A percentile compares a stretch with the other conserved stretches of the same genome.
phyloP scores from a whole-genome alignment of 2,888 invertebrate species.

The Monochamus alternatus region DNA sequence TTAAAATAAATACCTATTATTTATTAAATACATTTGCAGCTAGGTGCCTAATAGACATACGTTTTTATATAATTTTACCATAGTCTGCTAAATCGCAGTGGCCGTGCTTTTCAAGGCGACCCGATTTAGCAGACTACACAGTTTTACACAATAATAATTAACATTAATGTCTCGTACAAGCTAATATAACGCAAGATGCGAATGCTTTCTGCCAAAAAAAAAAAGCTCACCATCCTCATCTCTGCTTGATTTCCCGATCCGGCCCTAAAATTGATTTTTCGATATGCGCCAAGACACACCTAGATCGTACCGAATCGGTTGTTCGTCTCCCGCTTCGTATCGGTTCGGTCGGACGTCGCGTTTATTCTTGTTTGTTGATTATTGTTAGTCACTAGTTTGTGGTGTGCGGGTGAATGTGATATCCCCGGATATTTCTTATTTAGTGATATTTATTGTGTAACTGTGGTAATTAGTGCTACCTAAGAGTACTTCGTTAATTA shows the following conservation, averaged over 20 bases:
- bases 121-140: no score
- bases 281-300: not conserved
- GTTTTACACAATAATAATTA: no score
- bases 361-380: slow-evolving; percentile 43
- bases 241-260: slow-evolving; percentile 20
- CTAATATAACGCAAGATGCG: not conserved
- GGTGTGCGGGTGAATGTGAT: slow-evolving; percentile 42
- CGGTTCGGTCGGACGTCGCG: slow-evolving; percentile 39
- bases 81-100: no score
- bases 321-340: not conserved
- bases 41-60: no score
- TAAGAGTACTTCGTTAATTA: slow-evolving; percentile 37
- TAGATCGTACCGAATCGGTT: slow-evolving; percentile 28
- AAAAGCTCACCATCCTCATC: not conserved
- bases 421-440: slow-evolving; percentile 33
- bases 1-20: no score
- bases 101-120: no score
- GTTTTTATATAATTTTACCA: no score
- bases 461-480: slow-evolving; percentile 43
- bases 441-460: slow-evolving; percentile 45
- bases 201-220: not conserved
- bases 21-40: no score
- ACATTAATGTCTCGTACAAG: no score
- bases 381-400: slow-evolving; percentile 48
- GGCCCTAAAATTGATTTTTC: slow-evolving; percentile 3